Conservation (phyloP, 1,140 invertebrate genomes). For the Lordiphosa clarofinis region DNA sequence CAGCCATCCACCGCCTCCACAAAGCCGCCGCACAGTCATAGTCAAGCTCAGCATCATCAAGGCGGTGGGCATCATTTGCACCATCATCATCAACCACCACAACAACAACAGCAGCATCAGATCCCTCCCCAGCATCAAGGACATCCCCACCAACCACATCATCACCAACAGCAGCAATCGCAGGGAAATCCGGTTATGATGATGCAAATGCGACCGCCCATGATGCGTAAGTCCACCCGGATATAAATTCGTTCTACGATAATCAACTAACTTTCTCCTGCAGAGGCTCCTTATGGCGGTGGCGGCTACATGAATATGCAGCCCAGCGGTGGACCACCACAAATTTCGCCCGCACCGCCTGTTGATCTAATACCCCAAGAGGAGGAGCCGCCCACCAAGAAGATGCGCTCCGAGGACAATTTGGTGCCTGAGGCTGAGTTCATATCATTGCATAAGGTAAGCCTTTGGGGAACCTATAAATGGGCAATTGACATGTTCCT, state of each 20-base stretch:
- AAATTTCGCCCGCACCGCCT: conserved; percentile 80
- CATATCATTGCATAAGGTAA: conserved; percentile 80
- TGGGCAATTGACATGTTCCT: conserved; percentile 8
- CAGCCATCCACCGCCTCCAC: conserved; percentile 45
- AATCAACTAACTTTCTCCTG: neutral
- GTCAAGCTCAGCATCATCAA: conserved; percentile 52
- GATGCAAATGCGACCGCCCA: conserved; percentile 84
- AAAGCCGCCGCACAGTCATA: conserved; percentile 48
- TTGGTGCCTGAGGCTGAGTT: conserved; percentile 90
- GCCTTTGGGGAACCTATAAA: neutral
- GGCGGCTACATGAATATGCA: conserved; percentile 79
- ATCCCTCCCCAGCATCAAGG: conserved; percentile 35
- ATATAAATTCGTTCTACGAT: neutral
- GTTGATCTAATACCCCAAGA: conserved; percentile 81
- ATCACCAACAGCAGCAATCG: conserved; percentile 42
- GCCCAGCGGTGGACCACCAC: conserved; percentile 41
- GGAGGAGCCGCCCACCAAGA: conserved; percentile 93
- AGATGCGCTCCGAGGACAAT: conserved; percentile 94
- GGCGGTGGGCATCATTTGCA: conserved; percentile 45
- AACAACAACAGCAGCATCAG: conserved; percentile 48
- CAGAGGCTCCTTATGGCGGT: conserved; percentile 78
- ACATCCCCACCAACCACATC: conserved; percentile 46
- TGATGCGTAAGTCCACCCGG: conserved; percentile 80
- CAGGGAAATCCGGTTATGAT: conserved; percentile 83
- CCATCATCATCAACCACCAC: conserved; percentile 28